phyloP scores from a whole-genome alignment of 2,797 vertebrate species.

The Prionace glauca region DNA sequence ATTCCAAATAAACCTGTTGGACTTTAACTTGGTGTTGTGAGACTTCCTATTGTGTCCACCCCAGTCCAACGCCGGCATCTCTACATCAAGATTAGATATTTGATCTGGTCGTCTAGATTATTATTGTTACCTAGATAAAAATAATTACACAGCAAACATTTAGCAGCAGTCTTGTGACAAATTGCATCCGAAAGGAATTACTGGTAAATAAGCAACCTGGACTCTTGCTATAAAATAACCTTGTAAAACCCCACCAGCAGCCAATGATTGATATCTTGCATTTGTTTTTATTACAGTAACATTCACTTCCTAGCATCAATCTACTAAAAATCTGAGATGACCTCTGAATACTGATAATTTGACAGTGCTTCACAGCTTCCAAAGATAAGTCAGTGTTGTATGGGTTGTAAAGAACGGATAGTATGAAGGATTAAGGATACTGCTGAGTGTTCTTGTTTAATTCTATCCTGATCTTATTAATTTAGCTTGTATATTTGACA shows the following conservation, averaged over 20 bases:
- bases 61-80: no score
- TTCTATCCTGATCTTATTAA: neutral
- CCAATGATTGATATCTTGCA: neutral
- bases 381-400: neutral
- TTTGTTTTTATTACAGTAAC: neutral
- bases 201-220: neutral
- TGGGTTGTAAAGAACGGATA: neutral
- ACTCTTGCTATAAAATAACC: neutral
- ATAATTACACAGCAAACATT: neutral
- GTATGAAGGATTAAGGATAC: neutral
- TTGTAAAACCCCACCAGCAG: neutral
- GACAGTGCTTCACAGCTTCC: neutral
- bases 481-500: neutral
- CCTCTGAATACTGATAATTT: neutral
- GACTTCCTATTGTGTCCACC: no score
- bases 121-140: neutral
- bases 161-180: neutral
- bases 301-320: neutral
- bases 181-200: neutral
- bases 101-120: no score
- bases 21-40: no score
- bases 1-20: no score
- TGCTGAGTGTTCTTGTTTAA: neutral
- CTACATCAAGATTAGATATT: no score
- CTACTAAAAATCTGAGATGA: neutral